phyloP scores from a whole-genome alignment of 2,797 vertebrate species.

The Halcyon leucocephala region DNA sequence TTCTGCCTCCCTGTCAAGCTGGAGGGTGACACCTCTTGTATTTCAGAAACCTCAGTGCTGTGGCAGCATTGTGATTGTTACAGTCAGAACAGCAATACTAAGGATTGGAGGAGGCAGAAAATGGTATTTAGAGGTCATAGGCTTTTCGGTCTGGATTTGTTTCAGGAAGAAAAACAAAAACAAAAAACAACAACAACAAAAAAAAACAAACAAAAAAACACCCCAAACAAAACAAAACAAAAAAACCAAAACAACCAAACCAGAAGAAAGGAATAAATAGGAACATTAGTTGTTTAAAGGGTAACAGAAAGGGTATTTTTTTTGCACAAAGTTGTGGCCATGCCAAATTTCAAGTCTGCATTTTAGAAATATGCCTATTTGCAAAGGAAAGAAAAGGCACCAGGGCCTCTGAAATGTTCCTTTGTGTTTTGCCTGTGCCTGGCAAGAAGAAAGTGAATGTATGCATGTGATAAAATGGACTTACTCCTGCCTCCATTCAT shows the following conservation, averaged over 20 bases:
- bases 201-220: too few relatives aligned
- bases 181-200: too few relatives aligned
- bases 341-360: slow-evolving; percentile 61
- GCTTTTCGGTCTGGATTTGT: neutral
- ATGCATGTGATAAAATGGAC: neutral
- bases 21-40: neutral
- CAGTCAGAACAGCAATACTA: neutral
- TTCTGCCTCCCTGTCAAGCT: neutral
- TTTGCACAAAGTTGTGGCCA: slow-evolving; percentile 34
- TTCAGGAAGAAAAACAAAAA: neutral
- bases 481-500: slow-evolving; percentile 26
- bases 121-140: neutral
- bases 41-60: neutral
- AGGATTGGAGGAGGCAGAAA: neutral
- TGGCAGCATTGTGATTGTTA: neutral
- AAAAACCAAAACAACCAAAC: too few relatives aligned
- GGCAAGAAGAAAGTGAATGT: slow-evolving; percentile 29
- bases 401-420: slow-evolving; percentile 36
- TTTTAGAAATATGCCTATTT: slow-evolving; percentile 46
- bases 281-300: slow-evolving; percentile 60
- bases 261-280: neutral
- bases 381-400: neutral
- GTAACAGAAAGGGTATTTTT: slow-evolving; percentile 50
- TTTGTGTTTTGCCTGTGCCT: slow-evolving; percentile 14
- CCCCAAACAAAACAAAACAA: too few relatives aligned